Evolutionary conservation across 2,797 vertebrate species (phyloP), one percentile per base, ranked within the genome.

Genomic region (Buphagus erythrorhynchus): DNA sequence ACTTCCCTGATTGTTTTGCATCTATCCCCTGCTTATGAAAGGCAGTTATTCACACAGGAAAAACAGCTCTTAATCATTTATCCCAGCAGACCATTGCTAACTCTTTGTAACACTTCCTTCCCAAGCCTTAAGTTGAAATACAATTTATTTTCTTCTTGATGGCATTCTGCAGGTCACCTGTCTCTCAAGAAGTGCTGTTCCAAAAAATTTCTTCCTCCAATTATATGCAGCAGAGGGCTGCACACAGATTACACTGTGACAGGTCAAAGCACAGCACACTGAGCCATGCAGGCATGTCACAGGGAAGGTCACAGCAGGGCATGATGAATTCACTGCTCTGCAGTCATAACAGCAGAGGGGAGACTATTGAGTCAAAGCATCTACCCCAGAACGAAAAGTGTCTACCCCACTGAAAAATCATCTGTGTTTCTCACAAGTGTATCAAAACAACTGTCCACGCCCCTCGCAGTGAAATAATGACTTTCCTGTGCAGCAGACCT

Each of bases 241-340:
- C 21, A 36, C 24, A 22, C 0, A 1, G 26, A 49, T 49, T 35
- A 71, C 31, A 19, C 22, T 8, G 52, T 1, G 11, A 42, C 36
- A 63, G 2, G 5, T 13, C 17, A 58, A 46, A 79, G n/a, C 31
- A 42, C 1, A 1, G 40, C 31, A 16, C 52, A 5, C 11, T 62
- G 75, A 63, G 35, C 46, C 3, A 1, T 3, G 26, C 22, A 54
- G 62, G 6, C 11, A n/a, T 5, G 5, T 26, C 57, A 26, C 25
- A 65, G 57, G 35, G 57, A 69, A 74, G 28, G 48, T 20, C 33
- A 40, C 43, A 35, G 68, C 12, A 15, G 42, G 12, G 33, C 57
- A 66, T 0, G 0, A 22, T 3, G 14, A 28, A 51, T 7, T 21
- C 31, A 49, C 35, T 0, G 20, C 63, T 66, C 55, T n/a, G 49